Conservation (phyloP, 2,113 vertebrate genomes). For the Laticauda laticaudata region DNA sequence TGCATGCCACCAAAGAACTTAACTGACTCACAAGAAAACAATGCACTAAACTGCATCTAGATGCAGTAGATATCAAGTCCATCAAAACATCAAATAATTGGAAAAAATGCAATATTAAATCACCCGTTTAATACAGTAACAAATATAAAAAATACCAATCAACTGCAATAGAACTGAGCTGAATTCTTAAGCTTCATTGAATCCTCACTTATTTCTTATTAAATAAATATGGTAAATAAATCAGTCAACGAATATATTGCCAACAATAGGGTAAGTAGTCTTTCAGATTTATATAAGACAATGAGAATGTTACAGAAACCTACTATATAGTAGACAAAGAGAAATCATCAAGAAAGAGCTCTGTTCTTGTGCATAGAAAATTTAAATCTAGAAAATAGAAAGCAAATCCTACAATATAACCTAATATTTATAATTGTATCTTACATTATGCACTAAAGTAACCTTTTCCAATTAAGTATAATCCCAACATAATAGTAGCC, state of each 20-base stretch:
- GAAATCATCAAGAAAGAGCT: neutral
- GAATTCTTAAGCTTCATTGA: neutral
- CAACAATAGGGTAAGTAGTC: neutral
- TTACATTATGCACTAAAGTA: neutral
- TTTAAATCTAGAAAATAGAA: neutral
- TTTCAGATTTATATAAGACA: neutral
- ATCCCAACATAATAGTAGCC: neutral
- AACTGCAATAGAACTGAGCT: neutral
- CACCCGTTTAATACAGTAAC: neutral
- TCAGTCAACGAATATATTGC: neutral
- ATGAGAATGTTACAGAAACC: neutral
- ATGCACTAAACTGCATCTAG: neutral
- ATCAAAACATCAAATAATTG: neutral
- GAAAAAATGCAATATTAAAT: neutral
- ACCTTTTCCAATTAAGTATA: neutral
- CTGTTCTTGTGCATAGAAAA: neutral
- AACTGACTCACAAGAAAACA: neutral
- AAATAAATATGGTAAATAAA: neutral
- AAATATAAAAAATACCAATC: neutral
- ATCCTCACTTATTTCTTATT: neutral
- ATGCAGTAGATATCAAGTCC: neutral
- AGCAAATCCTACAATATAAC: neutral
- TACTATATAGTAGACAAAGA: neutral
- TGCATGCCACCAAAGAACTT: neutral
- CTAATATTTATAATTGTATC: neutral